Percentiles rank a stretch among this genome's conserved stretches.
Conservation (phyloP, 2,113 vertebrate species). For the Podarcis muralis region DNA sequence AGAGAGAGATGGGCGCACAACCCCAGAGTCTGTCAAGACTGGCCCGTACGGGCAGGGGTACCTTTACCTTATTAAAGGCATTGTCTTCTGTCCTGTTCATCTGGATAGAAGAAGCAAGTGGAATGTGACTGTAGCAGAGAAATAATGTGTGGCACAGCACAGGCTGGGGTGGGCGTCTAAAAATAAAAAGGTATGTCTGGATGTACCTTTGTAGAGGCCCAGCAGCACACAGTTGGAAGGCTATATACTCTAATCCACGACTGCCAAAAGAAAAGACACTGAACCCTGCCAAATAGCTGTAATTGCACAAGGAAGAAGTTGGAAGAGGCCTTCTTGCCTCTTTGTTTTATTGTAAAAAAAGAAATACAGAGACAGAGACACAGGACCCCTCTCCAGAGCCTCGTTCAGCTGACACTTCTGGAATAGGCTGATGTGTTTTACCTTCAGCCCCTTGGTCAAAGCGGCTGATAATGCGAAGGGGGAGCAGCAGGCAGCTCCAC, state of each 20-base stretch:
- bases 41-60: too few species aligned
- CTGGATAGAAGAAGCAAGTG: not conserved
- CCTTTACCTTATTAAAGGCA: not conserved
- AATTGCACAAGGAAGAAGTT: not conserved
- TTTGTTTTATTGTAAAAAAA: slow-evolving; percentile 33
- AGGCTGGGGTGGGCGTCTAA: not conserved
- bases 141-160: not conserved
- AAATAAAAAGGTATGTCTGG: not conserved
- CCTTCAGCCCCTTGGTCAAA: slow-evolving; percentile 37
- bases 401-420: not conserved
- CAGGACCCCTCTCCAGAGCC: not conserved
- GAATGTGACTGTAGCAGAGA: not conserved
- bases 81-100: not conserved
- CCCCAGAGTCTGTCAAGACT: too few species aligned
- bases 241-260: not conserved
- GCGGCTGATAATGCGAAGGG: slow-evolving; percentile 50
- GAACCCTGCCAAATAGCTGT: not conserved
- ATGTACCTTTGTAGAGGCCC: not conserved
- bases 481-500: slow-evolving; percentile 35
- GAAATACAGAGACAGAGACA: not conserved
- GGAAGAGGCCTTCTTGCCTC: not conserved
- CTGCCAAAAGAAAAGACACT: not conserved
- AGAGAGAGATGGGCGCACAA: too few species aligned
- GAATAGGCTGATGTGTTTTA: not conserved
- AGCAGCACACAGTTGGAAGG: not conserved